phyloP scores from a whole-genome alignment of 2,797 vertebrate genomes.

The Xyrichtys novacula region DNA sequence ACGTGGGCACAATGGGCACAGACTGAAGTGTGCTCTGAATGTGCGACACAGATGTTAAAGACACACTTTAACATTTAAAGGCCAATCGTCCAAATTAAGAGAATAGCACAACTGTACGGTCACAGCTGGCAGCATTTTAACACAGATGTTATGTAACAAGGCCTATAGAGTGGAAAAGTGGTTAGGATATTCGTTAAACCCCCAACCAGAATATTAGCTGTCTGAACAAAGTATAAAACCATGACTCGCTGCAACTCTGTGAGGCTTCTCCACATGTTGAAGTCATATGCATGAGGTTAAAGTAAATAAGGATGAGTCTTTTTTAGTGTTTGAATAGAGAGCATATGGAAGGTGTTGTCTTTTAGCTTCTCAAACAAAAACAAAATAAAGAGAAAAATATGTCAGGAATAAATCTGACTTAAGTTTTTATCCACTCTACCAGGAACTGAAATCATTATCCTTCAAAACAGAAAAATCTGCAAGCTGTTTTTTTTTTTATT shows the following conservation, averaged over 20 bases:
- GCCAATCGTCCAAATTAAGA: neutral
- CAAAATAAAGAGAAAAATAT: neutral
- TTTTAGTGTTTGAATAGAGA: neutral
- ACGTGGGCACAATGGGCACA: neutral
- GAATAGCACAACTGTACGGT: slow-evolving; percentile 14
- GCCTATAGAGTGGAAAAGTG: slow-evolving; percentile 16
- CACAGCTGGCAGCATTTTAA: slow-evolving; percentile 13
- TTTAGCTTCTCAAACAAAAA: neutral
- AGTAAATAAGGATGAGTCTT: neutral
- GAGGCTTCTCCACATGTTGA: neutral
- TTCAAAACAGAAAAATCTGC: neutral
- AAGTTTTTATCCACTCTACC: neutral
- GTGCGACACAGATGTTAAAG: slow-evolving; percentile 44
- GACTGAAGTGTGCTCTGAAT: slow-evolving; percentile 22
- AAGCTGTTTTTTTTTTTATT: neutral
- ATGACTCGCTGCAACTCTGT: neutral
- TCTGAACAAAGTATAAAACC: neutral
- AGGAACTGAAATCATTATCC: neutral
- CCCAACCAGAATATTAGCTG: neutral
- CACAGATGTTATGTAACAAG: slow-evolving; percentile 20
- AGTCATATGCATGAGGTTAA: neutral
- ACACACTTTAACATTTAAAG: slow-evolving; percentile 28
- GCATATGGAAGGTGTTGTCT: neutral
- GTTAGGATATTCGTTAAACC: neutral
- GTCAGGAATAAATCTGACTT: neutral